Conservation (phyloP, 2,888 invertebrate genomes). For the Scrobipalpa atriplicella region DNA sequence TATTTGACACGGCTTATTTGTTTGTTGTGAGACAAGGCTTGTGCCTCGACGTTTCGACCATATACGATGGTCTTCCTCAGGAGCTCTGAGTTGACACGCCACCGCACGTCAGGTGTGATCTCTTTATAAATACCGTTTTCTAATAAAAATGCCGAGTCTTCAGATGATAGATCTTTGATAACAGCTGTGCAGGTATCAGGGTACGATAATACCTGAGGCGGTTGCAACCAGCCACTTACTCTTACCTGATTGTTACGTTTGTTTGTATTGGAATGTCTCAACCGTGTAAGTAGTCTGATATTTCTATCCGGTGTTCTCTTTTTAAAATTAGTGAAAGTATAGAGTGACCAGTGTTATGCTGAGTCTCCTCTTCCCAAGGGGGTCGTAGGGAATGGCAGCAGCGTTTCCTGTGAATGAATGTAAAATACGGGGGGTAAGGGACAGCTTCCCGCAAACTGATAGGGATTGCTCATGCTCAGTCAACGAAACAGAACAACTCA, state of each 20-base stretch:
- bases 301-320: constrained; percentile 30
- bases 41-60: too few species aligned
- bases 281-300: constrained; percentile 25
- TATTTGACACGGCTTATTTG: too few species aligned
- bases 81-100: too few species aligned
- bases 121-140: background rate
- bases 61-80: too few species aligned
- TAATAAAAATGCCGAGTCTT: background rate
- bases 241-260: constrained; percentile 53
- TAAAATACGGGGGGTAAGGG: too few species aligned
- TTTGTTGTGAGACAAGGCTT: too few species aligned
- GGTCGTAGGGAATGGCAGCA: too few species aligned
- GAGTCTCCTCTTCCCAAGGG: background rate
- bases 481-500: too few species aligned
- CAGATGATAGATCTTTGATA: background rate
- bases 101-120: too few species aligned
- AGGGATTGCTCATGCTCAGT: too few species aligned
- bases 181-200: constrained; percentile 42
- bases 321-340: constrained; percentile 18
- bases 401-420: too few species aligned
- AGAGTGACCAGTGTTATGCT: background rate
- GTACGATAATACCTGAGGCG: constrained; percentile 48
- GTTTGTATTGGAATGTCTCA: constrained; percentile 54
- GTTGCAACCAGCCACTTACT: constrained; percentile 56
- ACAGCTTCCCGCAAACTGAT: too few species aligned